Evolutionary conservation across 2,888 invertebrate genomes (phyloP).

Genomic region (Hydraecia micacea): DNA sequence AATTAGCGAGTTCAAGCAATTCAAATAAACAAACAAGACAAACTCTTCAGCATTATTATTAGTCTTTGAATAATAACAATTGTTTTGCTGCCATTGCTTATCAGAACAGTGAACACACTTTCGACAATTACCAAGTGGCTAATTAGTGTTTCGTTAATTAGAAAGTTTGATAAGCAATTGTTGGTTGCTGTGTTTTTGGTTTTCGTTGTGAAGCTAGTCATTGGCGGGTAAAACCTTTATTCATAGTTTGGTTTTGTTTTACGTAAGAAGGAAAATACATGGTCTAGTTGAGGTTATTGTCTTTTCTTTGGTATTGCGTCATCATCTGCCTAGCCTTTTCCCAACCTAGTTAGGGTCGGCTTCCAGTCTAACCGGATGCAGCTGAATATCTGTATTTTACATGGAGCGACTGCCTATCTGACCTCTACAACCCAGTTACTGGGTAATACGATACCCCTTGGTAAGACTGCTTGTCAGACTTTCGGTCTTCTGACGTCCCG

Average conservation of each 20-base stretch:
- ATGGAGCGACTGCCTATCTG: too few species aligned
- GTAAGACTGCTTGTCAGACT: too few species aligned
- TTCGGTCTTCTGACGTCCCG: too few species aligned
- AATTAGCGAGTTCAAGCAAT: neutral
- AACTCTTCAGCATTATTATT: neutral
- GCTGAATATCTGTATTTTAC: too few species aligned
- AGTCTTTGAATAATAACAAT: constrained; percentile 42
- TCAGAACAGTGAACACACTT: constrained; percentile 38
- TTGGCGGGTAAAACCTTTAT: constrained; percentile 8
- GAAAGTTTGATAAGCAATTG: constrained; percentile 34
- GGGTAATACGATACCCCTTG: too few species aligned
- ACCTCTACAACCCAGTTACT: too few species aligned
- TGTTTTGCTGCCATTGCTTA: constrained; percentile 52
- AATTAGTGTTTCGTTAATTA: constrained; percentile 41
- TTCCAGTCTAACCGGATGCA: too few species aligned
- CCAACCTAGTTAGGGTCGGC: too few species aligned
- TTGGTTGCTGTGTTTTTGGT: neutral
- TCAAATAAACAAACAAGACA: neutral
- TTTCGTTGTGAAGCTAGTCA: constrained; percentile 8
- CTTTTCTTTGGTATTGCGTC: neutral
- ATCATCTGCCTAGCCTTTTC: too few species aligned
- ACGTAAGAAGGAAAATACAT: constrained; percentile 20
- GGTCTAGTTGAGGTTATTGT: neutral
- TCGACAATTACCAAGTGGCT: constrained; percentile 19
- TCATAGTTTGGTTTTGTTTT: neutral